These are phyloP conservation scores for Cheiracanthium punctorium DNA, from an alignment of 2,888 invertebrate genomes.

Conservation along the genomic window DNA sequence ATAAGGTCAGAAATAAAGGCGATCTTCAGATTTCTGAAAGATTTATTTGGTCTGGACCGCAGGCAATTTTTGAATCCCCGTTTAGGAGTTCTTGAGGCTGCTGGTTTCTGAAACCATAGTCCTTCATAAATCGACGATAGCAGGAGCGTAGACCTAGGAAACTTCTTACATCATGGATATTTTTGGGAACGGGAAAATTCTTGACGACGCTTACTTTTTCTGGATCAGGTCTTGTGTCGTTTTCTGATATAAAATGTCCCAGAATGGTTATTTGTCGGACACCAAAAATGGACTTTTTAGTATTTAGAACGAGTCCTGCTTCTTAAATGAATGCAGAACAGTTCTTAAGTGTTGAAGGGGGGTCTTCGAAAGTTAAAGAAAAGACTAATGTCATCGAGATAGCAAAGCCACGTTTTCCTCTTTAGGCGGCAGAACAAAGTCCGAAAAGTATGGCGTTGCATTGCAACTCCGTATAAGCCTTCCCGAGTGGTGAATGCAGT, in stretches of 20 bases:
- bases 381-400: not conserved
- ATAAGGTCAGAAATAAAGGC: not conserved
- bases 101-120: not conserved
- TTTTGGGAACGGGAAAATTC: conserved; percentile 26
- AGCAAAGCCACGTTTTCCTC: not conserved
- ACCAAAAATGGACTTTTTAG: conserved; percentile 71
- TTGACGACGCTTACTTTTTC: conserved; percentile 16
- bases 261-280: conserved; percentile 46
- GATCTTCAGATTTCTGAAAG: not conserved
- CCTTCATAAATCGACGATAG: conserved; percentile 12
- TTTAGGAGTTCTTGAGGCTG: not conserved
- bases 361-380: not conserved
- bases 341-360: not conserved
- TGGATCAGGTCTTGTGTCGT: conserved; percentile 28
- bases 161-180: conserved; percentile 18
- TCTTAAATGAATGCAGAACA: not conserved
- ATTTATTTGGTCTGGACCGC: not conserved
- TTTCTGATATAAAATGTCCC: conserved; percentile 31
- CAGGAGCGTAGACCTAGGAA: conserved; percentile 16
- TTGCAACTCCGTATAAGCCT: too few relatives aligned
- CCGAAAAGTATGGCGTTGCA: too few relatives aligned
- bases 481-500: too few relatives aligned
- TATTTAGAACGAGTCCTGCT: conserved; percentile 70
- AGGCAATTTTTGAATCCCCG: conserved; percentile 2
- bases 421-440: too few relatives aligned